phyloP scores from a whole-genome alignment of 2,888 invertebrate genomes.

The Aspidiotus destructor region DNA sequence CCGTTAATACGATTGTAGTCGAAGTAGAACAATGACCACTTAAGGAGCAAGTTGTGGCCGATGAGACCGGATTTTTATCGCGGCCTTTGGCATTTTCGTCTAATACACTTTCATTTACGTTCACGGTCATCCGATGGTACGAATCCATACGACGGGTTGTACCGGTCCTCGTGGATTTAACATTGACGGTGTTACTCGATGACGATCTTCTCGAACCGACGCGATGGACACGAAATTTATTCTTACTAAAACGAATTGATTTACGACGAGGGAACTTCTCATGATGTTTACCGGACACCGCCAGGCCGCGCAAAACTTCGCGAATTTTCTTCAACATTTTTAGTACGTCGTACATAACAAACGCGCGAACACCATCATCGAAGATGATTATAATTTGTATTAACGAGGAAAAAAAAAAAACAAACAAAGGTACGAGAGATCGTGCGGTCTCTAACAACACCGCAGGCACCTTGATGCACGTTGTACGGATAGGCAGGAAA shows the following conservation, averaged over 20 bases:
- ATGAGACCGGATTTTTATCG: conserved; percentile 27
- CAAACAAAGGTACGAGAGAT: neutral
- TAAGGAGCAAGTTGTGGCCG: conserved; percentile 19
- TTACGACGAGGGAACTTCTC: conserved; percentile 9
- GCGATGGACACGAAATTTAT: conserved; percentile 12
- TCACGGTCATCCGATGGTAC: conserved; percentile 24
- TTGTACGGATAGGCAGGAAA: conserved; percentile 17
- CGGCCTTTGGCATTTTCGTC: conserved; percentile 29
- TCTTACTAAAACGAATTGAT: conserved; percentile 19
- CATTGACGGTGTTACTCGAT: neutral
- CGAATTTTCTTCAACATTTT: conserved; percentile 21
- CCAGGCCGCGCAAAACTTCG: neutral
- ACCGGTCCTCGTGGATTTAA: conserved; percentile 3
- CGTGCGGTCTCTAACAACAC: conserved; percentile 2
- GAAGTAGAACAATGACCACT: conserved; percentile 30
- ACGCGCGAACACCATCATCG: neutral
- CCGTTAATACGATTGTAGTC: conserved; percentile 10
- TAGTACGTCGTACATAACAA: too few relatives aligned
- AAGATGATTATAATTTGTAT: neutral
- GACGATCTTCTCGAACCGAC: conserved; percentile 12
- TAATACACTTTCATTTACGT: conserved; percentile 25
- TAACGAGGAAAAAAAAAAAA: neutral
- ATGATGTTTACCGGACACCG: conserved; percentile 6
- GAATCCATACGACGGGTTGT: conserved; percentile 19
- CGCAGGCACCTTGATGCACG: conserved; percentile 14